phyloP scores from a whole-genome alignment of 2,797 vertebrate genomes.

The Neosilurus hyrtlii region DNA sequence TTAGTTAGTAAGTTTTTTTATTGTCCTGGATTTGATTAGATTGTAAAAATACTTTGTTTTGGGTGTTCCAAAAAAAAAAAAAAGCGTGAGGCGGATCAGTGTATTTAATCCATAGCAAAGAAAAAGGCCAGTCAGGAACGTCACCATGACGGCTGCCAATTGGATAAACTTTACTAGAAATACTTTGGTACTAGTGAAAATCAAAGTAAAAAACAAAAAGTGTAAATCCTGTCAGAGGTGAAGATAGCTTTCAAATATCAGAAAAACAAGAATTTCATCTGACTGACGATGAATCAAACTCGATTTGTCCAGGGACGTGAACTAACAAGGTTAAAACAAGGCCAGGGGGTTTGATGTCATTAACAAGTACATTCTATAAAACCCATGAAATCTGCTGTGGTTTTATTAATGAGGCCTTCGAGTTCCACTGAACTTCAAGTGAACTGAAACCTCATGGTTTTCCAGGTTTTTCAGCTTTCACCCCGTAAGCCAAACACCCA shows the following conservation, averaged over 20 bases:
- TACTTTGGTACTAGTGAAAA: neutral
- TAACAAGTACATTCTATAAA: neutral
- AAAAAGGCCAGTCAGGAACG: neutral
- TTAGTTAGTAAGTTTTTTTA: neutral
- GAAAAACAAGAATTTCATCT: neutral
- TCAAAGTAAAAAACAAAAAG: neutral
- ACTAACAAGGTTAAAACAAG: neutral
- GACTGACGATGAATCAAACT: neutral
- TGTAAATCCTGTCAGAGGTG: neutral
- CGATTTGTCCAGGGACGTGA: neutral
- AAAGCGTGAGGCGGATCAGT: neutral
- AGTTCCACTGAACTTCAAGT: constrained; percentile 12
- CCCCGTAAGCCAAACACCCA: constrained; percentile 9
- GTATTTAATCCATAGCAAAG: neutral
- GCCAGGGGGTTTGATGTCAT: neutral
- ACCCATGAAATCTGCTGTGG: neutral
- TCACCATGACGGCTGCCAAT: neutral
- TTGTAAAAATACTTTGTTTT: neutral
- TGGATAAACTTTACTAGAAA: neutral
- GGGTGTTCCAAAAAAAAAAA: neutral
- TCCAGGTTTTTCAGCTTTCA: neutral
- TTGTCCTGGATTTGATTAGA: neutral
- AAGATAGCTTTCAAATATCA: neutral
- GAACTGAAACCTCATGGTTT: constrained; percentile 16
- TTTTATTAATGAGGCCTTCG: constrained; percentile 1